A percentile compares a stretch with the other conserved stretches of the same genome.
These are phyloP conservation scores for Chunga burmeisteri DNA, from an alignment of 2,113 vertebrate species.

Conservation along the genomic window DNA sequence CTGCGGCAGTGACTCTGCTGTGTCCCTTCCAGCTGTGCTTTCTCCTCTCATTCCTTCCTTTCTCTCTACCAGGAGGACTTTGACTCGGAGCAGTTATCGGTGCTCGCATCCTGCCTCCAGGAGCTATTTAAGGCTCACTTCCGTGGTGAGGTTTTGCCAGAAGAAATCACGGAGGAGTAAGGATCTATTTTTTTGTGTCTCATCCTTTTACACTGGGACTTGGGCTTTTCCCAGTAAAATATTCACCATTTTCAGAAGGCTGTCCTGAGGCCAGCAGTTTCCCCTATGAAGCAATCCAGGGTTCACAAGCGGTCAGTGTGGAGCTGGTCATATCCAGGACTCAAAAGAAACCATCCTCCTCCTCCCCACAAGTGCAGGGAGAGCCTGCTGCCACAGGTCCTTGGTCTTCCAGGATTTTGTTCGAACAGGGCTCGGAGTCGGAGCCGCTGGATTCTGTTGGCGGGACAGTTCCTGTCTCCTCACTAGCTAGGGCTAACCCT, in stretches of 20 bases:
- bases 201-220: neutral
- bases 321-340: neutral
- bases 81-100: conserved; percentile 90
- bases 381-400: neutral
- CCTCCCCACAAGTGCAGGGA: neutral
- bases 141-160: conserved; percentile 91
- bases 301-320: neutral
- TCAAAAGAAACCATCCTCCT: fast-evolving
- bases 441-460: neutral
- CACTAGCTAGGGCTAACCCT: too few relatives aligned
- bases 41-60: neutral
- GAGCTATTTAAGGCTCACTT: conserved; percentile 95
- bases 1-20: neutral
- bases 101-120: conserved; percentile 90
- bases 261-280: neutral
- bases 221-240: neutral
- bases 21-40: neutral
- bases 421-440: fast-evolving
- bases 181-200: neutral
- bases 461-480: neutral
- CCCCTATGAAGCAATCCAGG: neutral
- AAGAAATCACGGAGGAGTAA: conserved; percentile 95
- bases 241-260: fast-evolving
- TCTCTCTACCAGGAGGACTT: conserved; percentile 87
- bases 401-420: neutral